Conservation (phyloP, 64 coral and sea anemone species). For the Montipora cactus region DNA sequence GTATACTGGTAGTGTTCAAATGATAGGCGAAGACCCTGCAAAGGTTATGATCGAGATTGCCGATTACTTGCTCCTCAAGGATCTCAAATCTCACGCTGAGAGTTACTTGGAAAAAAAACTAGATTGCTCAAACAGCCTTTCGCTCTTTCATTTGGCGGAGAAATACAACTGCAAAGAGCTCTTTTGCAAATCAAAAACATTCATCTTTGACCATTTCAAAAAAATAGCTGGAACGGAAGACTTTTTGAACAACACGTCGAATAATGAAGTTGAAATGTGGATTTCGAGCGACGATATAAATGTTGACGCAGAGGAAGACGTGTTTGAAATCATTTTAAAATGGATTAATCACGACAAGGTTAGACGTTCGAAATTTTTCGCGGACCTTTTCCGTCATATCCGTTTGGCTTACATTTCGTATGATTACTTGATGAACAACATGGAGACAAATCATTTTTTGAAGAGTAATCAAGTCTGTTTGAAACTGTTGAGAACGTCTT, state of each 20-base stretch:
- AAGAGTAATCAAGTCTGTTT: background rate
- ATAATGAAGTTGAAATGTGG: background rate
- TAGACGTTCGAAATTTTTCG: background rate
- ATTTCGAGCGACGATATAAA: constrained; percentile 30
- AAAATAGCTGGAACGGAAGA: background rate
- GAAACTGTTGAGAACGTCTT: background rate
- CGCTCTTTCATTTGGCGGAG: background rate
- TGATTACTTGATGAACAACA: background rate
- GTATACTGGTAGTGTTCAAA: constrained; percentile 6
- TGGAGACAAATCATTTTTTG: background rate
- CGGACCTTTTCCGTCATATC: background rate
- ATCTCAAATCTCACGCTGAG: background rate
- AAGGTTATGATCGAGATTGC: background rate
- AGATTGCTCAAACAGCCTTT: background rate
- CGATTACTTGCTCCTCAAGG: background rate
- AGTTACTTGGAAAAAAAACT: background rate
- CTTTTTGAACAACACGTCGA: background rate
- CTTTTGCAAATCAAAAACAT: background rate
- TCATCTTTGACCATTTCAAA: constrained; percentile 16
- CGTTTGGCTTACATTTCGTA: background rate
- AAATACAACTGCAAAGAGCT: background rate
- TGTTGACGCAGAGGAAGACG: background rate
- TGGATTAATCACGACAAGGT: background rate
- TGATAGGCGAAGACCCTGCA: constrained; percentile 1
- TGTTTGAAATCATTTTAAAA: background rate